Conservation (phyloP, 2,888 invertebrate genomes). For the Heliconius cydno region DNA sequence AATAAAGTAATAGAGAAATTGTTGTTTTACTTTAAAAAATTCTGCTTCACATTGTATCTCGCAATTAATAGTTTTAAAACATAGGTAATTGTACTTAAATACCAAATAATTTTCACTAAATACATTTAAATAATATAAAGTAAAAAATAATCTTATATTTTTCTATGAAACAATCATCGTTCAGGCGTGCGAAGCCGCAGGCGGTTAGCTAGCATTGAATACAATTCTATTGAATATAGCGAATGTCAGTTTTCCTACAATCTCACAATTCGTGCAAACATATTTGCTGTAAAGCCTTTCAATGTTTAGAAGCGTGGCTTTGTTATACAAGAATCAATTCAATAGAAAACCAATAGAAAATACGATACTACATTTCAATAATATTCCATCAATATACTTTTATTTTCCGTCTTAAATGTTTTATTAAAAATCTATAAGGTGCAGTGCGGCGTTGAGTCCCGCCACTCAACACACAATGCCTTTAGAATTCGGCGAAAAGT, state of each 20-base stretch:
- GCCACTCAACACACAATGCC: background rate
- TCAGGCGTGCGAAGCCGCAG: no score
- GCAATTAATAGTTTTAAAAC: no score
- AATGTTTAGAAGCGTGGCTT: background rate
- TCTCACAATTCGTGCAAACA: background rate
- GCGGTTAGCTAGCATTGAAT: background rate
- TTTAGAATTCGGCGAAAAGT: background rate
- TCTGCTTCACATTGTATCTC: no score
- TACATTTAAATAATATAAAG: no score
- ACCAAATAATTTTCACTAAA: no score
- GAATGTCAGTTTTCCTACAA: slow-evolving; percentile 2
- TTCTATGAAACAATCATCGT: background rate
- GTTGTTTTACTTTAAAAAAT: background rate
- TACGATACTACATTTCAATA: background rate
- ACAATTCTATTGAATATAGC: background rate
- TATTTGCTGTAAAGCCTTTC: background rate
- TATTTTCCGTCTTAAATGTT: background rate
- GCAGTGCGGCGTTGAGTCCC: background rate
- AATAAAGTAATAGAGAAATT: background rate
- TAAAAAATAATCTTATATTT: no score
- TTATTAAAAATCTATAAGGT: background rate
- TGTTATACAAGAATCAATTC: background rate
- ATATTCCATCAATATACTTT: background rate
- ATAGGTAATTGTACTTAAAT: no score
- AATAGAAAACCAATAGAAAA: background rate